Base-by-base conservation (phyloP, 2,888 invertebrate species). In the Dermolepida albohirtum region DNA sequence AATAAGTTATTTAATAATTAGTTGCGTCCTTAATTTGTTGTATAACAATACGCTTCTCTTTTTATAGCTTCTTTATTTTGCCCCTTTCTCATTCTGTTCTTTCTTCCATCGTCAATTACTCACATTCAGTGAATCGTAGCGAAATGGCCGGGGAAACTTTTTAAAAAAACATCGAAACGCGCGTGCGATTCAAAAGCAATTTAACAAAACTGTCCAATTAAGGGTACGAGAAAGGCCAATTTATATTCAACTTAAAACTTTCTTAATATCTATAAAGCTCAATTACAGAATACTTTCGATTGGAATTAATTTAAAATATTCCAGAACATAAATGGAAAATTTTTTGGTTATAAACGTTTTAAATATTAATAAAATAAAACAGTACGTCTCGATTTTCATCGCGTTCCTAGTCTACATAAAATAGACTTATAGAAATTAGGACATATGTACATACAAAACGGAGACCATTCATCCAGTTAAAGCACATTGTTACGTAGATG, bases 261-360 rank as follows among this genome's bases (percentile, higher is more conserved):
- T 69, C 70, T 71, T 71, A 70, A 71, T 67, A 69, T 70, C 71
- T 71, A 71, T 71, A 71, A 71, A 68, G 71, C 52, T 70, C 70
- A 71, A 72, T 72, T 70, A 70, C 71, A 55, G 64, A 51, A 66
- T 41, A 67, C 70, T 52, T 68, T 71, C 66, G 68, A 66, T 57
- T 66, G 70, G 70, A 72, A 72, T 71, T 71, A 71, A 71, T 72
- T 69, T 69, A 71, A 71, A 68, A 70, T 67, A 66, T 70, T 43
- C 10, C 16, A 10, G 34, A 34, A n/a, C n/a, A n/a, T n/a, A n/a
- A n/a, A n/a, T n/a, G n/a, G n/a, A n/a, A n/a, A n/a, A n/a, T n/a
- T n/a, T n/a, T n/a, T n/a, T n/a, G n/a, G n/a, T n/a, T 14, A 54
- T 16, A 54, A 16, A 54, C 12, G 34, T 1, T 22, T 22, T 4